phyloP scores from a whole-genome alignment of 2,888 invertebrate species.

The Patella caerulea region DNA sequence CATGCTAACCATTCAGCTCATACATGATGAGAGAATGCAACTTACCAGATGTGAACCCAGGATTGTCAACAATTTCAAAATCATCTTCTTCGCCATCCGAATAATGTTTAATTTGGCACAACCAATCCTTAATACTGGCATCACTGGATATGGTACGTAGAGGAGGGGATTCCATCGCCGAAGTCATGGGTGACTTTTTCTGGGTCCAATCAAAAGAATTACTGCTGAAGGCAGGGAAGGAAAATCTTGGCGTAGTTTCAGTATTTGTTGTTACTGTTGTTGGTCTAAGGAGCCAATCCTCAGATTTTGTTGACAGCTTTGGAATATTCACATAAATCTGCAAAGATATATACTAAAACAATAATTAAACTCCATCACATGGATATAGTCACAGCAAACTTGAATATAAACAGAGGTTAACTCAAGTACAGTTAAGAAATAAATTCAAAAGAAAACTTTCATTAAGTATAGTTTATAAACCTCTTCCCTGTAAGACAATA shows the following conservation, averaged over 20 bases:
- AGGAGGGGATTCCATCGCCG: background rate
- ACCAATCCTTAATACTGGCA: conserved; percentile 65
- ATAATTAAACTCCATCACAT: too few species aligned
- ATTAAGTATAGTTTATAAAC: too few species aligned
- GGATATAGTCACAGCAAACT: too few species aligned
- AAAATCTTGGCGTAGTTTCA: conserved; percentile 33
- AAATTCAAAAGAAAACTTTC: too few species aligned
- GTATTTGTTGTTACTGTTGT: conserved; percentile 31
- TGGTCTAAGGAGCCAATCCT: conserved; percentile 60
- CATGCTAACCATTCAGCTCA: too few species aligned
- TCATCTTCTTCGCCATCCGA: conserved; percentile 62
- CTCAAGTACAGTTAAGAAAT: too few species aligned
- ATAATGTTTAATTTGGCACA: conserved; percentile 63
- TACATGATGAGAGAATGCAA: background rate
- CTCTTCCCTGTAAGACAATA: too few species aligned
- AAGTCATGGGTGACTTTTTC: background rate
- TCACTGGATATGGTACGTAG: conserved; percentile 38
- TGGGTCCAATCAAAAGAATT: conserved; percentile 43
- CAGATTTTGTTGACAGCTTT: conserved; percentile 48
- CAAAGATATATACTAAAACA: conserved; percentile 9
- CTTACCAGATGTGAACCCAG: conserved; percentile 20
- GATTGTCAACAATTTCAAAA: conserved; percentile 60
- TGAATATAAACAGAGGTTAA: too few species aligned
- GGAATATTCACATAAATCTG: conserved; percentile 63
- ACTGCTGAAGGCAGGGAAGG: conserved; percentile 40